These are phyloP conservation scores for Operophtera brumata DNA, from an alignment of 2,888 invertebrate genomes.

Conservation along the genomic window DNA sequence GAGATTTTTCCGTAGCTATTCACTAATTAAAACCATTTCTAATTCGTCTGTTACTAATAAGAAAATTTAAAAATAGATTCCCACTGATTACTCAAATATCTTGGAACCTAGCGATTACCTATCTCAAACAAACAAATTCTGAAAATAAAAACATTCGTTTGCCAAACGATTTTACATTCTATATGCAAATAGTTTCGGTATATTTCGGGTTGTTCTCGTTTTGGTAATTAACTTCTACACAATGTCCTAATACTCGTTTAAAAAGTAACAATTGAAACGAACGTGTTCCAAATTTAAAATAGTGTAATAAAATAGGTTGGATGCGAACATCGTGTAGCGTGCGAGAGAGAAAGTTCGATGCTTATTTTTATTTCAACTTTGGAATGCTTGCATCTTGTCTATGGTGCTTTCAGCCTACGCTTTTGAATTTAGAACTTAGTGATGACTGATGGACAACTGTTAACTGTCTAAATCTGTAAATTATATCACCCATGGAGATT, in stretches of 20 bases:
- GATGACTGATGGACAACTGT: conserved; percentile 27
- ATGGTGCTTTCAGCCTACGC: conserved; percentile 26
- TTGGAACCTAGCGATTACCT: conserved; percentile 20
- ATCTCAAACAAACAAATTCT: conserved; percentile 28
- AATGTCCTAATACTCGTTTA: conserved; percentile 20
- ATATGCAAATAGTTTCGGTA: not conserved
- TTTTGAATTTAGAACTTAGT: conserved; percentile 25
- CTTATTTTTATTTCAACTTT: conserved; percentile 19
- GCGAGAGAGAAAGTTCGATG: conserved; percentile 14
- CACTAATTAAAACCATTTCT: too few species aligned
- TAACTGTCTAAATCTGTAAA: conserved; percentile 19
- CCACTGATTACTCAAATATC: not conserved
- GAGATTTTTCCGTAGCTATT: too few species aligned
- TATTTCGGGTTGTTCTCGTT: not conserved
- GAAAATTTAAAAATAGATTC: conserved; percentile 22
- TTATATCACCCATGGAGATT: conserved; percentile 19
- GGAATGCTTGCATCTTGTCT: conserved; percentile 20
- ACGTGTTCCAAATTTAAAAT: conserved; percentile 40
- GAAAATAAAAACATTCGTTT: conserved; percentile 8
- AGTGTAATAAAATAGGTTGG: conserved; percentile 38
- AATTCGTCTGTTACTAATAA: conserved; percentile 2
- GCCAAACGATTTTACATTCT: conserved; percentile 14
- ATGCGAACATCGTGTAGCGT: conserved; percentile 22
- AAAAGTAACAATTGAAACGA: conserved; percentile 37
- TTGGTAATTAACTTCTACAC: conserved; percentile 27